These are phyloP conservation scores for Phaonia tiefii DNA, from an alignment of 2,888 invertebrate genomes.

Conservation along the genomic window DNA sequence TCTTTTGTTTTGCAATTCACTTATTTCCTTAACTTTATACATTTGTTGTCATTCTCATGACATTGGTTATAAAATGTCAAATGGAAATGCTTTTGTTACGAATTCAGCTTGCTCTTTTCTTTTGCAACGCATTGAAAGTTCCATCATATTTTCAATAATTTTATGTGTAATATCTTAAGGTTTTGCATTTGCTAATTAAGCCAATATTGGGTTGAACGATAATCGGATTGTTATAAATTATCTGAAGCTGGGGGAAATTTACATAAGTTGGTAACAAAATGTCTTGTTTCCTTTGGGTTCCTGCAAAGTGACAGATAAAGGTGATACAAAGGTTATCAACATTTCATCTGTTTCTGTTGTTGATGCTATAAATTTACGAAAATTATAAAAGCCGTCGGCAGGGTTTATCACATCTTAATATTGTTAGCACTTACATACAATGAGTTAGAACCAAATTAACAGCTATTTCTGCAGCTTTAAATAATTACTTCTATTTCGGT, in stretches of 20 bases:
- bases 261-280: constrained; percentile 4
- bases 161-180: constrained; percentile 31
- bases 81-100: constrained; percentile 17
- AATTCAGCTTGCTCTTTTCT: background rate
- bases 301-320: background rate
- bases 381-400: constrained; percentile 9
- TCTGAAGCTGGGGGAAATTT: constrained; percentile 2
- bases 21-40: constrained; percentile 30
- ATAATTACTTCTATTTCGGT: no score
- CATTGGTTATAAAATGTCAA: constrained; percentile 32
- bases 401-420: background rate
- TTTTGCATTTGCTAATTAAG: constrained; percentile 44
- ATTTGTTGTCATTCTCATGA: constrained; percentile 3
- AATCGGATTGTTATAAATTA: constrained; percentile 28
- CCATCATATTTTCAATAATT: constrained; percentile 43
- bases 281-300: background rate
- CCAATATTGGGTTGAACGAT: constrained; percentile 30
- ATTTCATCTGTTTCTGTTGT: background rate
- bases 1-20: constrained; percentile 3
- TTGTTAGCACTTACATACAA: no score
- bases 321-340: background rate
- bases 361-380: background rate
- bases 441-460: no score
- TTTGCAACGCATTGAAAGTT: constrained; percentile 21
- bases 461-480: no score